Evolutionary conservation across 2,797 vertebrate genomes (phyloP), one percentile per base, ranked within the genome.

Genomic region (Echeneis naucrates): DNA sequence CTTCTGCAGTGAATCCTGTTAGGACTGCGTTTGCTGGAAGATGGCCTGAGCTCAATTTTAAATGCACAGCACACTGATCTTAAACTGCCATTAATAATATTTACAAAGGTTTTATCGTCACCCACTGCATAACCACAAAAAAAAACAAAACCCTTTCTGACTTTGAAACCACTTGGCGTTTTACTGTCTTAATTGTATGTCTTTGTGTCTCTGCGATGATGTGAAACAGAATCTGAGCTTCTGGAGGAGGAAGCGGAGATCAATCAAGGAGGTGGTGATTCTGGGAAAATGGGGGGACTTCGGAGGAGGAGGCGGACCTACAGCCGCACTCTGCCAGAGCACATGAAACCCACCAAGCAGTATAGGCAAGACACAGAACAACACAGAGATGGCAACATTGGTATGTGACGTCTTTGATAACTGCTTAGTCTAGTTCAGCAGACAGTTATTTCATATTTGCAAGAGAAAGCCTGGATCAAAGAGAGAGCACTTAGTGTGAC

Each of bases 191-290:
- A 44, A 3, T 33, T 51, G 14, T 30, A 4, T 68, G 11, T 40
- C 1, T 26, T 55, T 45, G 4, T 44, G 52, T 8, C 4, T 3
- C 2, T 67, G 33, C 68, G 42, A 12, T 66, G 51, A 35, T 10
- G 1, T n/a, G 2, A 13, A 48, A 11, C 87, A 99, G 98, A 98
- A 88, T 88, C 93, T 1, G 95, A 98, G 64, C 95, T 99, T 73
- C 84, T 96, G 72, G 93, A 95, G 88, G 97, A 99, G 86, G 97
- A 98, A 79, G 94, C 93, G 0, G 86, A 95, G 82, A 68, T 96
- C 60, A 97, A 90, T 77, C 95, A 95, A 68, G 88, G 93, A 21
- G 85, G 92, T 9, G 94, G 94, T 70, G 98, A 99, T 56, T 63
- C 89, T 11, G 95, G 94, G 71, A 97, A 97, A 92, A 70, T 92